Percentiles rank a stretch among this genome's conserved stretches.
These are phyloP conservation scores for Pachycephala philippinensis DNA, from an alignment of 2,113 vertebrate genomes.

Conservation along the genomic window DNA sequence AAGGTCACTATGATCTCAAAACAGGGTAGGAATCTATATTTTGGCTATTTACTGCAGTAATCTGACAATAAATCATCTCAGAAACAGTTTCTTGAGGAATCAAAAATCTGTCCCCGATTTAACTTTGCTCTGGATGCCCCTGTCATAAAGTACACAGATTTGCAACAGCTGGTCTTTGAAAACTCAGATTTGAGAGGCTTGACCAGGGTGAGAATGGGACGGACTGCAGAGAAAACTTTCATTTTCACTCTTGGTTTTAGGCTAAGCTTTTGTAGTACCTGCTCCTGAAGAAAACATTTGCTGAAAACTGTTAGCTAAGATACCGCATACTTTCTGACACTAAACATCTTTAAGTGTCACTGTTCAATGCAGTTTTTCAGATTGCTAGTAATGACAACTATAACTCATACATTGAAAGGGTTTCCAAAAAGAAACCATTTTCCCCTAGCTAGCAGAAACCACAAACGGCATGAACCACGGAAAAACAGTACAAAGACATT, in stretches of 20 bases:
- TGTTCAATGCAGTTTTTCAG: background rate
- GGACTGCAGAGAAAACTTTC: background rate
- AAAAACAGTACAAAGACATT: background rate
- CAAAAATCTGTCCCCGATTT: background rate
- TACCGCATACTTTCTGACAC: background rate
- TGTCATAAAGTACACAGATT: background rate
- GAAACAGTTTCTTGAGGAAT: background rate
- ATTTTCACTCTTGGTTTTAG: background rate
- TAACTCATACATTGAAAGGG: background rate
- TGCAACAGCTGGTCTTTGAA: background rate
- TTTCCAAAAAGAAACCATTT: background rate
- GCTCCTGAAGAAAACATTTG: background rate
- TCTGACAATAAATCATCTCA: conserved; percentile 34
- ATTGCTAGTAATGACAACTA: background rate
- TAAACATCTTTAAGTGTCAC: background rate
- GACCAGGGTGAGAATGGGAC: background rate
- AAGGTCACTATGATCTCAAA: conserved; percentile 58
- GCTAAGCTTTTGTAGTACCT: background rate
- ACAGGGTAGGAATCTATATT: conserved; percentile 24
- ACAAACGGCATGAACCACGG: background rate
- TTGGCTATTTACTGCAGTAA: conserved; percentile 5
- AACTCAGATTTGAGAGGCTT: background rate
- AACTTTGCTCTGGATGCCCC: background rate
- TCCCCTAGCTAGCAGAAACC: background rate
- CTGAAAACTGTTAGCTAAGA: background rate